phyloP scores from a whole-genome alignment of 1,140 invertebrate species.

The Leptopilina boulardi region DNA sequence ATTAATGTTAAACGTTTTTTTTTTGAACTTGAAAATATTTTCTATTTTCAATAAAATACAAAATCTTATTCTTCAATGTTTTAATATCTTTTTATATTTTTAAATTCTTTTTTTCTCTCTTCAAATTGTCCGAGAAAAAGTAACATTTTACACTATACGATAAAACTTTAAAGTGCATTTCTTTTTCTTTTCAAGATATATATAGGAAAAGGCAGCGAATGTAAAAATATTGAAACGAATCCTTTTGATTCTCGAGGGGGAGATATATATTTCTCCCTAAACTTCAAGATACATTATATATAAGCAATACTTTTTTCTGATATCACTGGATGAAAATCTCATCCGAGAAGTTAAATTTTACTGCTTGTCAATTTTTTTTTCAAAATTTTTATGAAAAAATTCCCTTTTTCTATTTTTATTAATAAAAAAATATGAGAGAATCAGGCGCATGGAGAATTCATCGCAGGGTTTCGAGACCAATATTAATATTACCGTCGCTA shows the following conservation, averaged over 20 bases:
- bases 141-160: too few relatives aligned
- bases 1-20: neutral
- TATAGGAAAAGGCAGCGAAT: neutral
- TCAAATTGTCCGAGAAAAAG: too few relatives aligned
- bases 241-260: neutral
- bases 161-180: too few relatives aligned
- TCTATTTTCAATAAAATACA: too few relatives aligned
- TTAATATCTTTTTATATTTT: neutral
- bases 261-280: neutral
- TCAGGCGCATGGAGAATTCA: too few relatives aligned
- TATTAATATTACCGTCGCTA: too few relatives aligned
- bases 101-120: neutral
- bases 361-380: neutral
- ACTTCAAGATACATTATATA: neutral
- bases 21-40: neutral
- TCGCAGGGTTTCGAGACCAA: too few relatives aligned
- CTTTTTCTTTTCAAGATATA: neutral
- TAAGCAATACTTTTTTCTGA: neutral
- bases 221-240: conserved; percentile 8
- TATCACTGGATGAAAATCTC: neutral
- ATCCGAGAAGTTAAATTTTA: neutral
- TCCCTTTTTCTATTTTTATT: too few relatives aligned
- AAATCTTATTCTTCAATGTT: too few relatives aligned
- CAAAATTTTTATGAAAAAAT: neutral
- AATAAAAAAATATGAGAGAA: too few relatives aligned